phyloP scores from a whole-genome alignment of 2,888 invertebrate species.

The Melinopterus prodromus region DNA sequence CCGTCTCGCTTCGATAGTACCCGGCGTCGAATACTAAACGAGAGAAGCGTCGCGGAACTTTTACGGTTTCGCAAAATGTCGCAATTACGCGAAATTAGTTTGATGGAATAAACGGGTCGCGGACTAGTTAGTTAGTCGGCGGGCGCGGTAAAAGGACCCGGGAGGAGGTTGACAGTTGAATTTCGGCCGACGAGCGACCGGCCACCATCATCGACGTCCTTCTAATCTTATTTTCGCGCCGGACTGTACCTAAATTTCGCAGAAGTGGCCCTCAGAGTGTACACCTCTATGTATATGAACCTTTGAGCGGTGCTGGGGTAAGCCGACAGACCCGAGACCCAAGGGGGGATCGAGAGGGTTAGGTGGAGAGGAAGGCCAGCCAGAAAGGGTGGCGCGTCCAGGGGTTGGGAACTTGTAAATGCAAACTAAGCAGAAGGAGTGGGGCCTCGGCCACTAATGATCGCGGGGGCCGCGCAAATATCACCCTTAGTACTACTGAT shows the following conservation, averaged over 20 bases:
- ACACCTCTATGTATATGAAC: conserved; percentile 63
- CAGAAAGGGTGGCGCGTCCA: conserved; percentile 44
- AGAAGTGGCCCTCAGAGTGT: conserved; percentile 51
- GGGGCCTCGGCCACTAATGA: conserved; percentile 60
- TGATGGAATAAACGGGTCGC: neutral
- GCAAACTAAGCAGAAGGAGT: conserved; percentile 62
- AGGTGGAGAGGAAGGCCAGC: conserved; percentile 37
- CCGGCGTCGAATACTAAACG: neutral
- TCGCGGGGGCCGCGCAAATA: conserved; percentile 57
- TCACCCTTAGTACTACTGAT: conserved; percentile 58
- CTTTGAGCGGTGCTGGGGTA: conserved; percentile 53
- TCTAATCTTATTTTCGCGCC: conserved; percentile 29
- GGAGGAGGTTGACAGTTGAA: neutral
- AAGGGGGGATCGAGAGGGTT: conserved; percentile 50
- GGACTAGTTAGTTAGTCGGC: conserved; percentile 4
- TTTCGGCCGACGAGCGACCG: conserved; percentile 10
- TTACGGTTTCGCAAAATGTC: neutral
- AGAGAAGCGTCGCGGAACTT: neutral
- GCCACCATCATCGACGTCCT: conserved; percentile 20
- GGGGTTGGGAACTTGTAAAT: conserved; percentile 60
- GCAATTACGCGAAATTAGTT: conserved; percentile 4
- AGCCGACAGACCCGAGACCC: conserved; percentile 51
- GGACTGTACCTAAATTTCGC: conserved; percentile 45
- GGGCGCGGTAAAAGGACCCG: neutral
- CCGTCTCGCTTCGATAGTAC: neutral